These are phyloP conservation scores for Drosophila nr. medialis DNA, from an alignment of 2,888 invertebrate genomes.

Conservation along the genomic window DNA sequence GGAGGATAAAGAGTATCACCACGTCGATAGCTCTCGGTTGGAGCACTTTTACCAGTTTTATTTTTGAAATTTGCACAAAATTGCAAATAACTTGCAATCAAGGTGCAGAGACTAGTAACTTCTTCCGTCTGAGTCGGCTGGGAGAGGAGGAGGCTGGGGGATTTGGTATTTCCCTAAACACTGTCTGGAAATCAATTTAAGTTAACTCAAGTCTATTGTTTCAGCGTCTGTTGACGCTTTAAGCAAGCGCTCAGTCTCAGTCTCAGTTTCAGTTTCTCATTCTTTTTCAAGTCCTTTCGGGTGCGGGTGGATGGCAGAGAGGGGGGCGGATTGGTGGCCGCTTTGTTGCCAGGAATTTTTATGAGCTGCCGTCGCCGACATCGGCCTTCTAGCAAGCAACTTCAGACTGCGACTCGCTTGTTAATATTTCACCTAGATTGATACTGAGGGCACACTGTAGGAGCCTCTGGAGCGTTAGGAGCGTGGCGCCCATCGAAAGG, in stretches of 20 bases:
- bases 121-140: constrained; percentile 16
- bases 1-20: constrained; percentile 8
- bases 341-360: constrained; percentile 77
- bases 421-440: constrained; percentile 81
- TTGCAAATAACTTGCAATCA: constrained; percentile 82
- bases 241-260: constrained; percentile 34
- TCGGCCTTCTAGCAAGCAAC: constrained; percentile 56
- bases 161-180: constrained; percentile 58
- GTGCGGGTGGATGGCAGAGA: not conserved
- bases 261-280: not conserved
- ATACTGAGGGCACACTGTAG: constrained; percentile 55
- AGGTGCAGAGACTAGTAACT: constrained; percentile 61
- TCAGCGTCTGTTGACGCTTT: constrained; percentile 65
- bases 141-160: not conserved
- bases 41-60: constrained; percentile 24
- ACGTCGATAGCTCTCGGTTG: not conserved
- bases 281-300: constrained; percentile 12
- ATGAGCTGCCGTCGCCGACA: constrained; percentile 74
- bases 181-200: constrained; percentile 78
- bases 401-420: constrained; percentile 60
- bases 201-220: constrained; percentile 81
- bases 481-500: constrained; percentile 26
- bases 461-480: constrained; percentile 8
- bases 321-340: not conserved
- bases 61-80: constrained; percentile 70